phyloP scores from a whole-genome alignment of 2,797 vertebrate genomes.

The Caiman crocodilus region DNA sequence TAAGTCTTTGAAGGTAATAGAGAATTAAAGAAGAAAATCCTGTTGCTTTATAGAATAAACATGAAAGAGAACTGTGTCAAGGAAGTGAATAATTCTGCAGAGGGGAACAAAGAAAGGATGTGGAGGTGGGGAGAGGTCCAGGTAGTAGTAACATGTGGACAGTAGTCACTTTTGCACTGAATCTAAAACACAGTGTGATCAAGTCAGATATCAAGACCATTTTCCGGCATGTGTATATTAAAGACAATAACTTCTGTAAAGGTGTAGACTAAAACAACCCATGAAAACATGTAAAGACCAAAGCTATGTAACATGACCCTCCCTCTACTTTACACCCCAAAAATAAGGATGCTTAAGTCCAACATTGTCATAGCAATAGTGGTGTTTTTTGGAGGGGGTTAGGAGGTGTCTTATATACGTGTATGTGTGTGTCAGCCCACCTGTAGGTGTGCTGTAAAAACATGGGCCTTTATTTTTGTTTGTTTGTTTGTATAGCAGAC shows the following conservation, averaged over 20 bases:
- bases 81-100: not conserved
- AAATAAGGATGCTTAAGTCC: not conserved
- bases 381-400: not conserved
- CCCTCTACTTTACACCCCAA: no score
- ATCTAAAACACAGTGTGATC: not conserved
- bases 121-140: not conserved
- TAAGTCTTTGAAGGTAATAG: not conserved
- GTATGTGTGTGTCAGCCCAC: no score
- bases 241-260: not conserved
- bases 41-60: conserved; percentile 8
- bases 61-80: not conserved
- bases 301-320: not conserved
- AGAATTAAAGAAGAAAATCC: not conserved
- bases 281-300: not conserved
- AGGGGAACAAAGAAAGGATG: not conserved
- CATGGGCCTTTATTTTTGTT: no score
- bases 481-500: not conserved
- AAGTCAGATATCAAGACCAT: not conserved
- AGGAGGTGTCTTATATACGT: no score
- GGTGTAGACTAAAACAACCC: not conserved
- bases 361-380: not conserved
- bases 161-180: not conserved
- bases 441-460: no score
- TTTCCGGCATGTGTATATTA: not conserved
- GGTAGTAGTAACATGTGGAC: not conserved